A percentile compares a stretch with the other conserved stretches of the same genome.
Conservation (phyloP, 2,113 vertebrate genomes). For the Stigmatopora argus region DNA sequence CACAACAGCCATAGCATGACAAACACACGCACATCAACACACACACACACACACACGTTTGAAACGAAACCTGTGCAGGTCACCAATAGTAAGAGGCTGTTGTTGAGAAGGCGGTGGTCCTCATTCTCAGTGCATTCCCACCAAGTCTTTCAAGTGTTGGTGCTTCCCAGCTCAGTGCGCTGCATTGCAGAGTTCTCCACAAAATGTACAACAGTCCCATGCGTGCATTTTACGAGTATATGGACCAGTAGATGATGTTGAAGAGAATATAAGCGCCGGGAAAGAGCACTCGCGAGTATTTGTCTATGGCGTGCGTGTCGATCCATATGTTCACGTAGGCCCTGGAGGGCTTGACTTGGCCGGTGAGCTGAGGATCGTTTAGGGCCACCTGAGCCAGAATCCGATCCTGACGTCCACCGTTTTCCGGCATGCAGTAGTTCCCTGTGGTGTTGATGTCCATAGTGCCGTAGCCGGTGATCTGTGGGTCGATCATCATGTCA, state of each 20-base stretch:
- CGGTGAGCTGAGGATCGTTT: slow-evolving; percentile 75
- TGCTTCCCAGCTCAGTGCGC: slow-evolving; percentile 9
- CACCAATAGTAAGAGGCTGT: slow-evolving; percentile 53
- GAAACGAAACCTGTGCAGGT: slow-evolving; percentile 15
- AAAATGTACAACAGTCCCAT: neutral
- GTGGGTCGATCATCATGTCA: slow-evolving; percentile 77
- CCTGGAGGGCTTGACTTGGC: slow-evolving; percentile 76
- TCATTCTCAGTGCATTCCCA: slow-evolving; percentile 22
- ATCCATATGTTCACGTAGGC: slow-evolving; percentile 90
- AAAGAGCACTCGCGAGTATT: slow-evolving; percentile 94
- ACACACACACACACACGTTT: neutral
- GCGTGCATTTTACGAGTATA: slow-evolving; percentile 79
- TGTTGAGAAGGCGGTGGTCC: slow-evolving; percentile 60
- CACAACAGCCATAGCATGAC: slow-evolving; percentile 17
- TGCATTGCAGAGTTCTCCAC: slow-evolving; percentile 5
- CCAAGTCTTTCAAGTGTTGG: neutral
- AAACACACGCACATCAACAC: neutral
- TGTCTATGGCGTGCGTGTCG: slow-evolving; percentile 95
- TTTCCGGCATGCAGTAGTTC: slow-evolving; percentile 76
- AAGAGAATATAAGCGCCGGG: slow-evolving; percentile 92
- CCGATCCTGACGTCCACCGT: slow-evolving; percentile 79
- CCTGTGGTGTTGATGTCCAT: slow-evolving; percentile 80
- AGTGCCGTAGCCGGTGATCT: slow-evolving; percentile 78
- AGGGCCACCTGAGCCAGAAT: slow-evolving; percentile 84
- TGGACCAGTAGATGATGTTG: slow-evolving; percentile 98